phyloP scores from a whole-genome alignment of 2,888 invertebrate genomes.

The Lithophane semibrunnea region DNA sequence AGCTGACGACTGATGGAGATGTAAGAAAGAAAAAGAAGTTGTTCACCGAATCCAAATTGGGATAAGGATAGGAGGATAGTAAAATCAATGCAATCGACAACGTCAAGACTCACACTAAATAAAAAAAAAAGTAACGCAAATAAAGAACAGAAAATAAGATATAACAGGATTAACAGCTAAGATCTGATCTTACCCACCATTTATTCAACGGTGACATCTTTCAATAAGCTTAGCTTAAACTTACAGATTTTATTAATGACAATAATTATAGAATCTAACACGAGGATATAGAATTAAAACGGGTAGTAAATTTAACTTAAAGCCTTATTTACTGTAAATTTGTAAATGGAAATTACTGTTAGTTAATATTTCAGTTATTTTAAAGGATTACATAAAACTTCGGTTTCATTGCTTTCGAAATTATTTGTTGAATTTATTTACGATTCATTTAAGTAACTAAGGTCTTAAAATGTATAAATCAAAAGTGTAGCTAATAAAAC shows the following conservation, averaged over 20 bases:
- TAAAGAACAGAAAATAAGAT: conserved; percentile 3
- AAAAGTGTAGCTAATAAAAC: background rate
- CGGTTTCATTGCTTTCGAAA: conserved; percentile 6
- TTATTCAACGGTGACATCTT: background rate
- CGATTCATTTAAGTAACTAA: background rate
- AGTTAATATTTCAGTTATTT: conserved; percentile 18
- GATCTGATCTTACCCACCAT: background rate
- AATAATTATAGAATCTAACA: background rate
- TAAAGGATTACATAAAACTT: conserved; percentile 15
- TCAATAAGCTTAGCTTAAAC: conserved; percentile 16
- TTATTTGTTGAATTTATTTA: conserved; percentile 1
- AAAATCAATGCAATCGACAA: background rate
- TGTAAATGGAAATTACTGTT: background rate
- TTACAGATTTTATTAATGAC: conserved; percentile 6
- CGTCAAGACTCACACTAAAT: background rate
- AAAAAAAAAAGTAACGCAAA: background rate
- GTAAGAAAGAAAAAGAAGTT: background rate
- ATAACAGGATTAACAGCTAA: background rate
- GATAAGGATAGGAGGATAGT: background rate
- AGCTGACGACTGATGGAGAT: background rate
- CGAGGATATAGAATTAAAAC: background rate
- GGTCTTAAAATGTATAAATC: background rate
- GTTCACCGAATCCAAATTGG: too few species aligned
- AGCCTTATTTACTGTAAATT: conserved; percentile 32
- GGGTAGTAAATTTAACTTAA: background rate